Evolutionary conservation across 64 coral and sea anemone genomes (phyloP), one percentile per base, ranked within the genome.

Genomic region (Astreopora myriophthalma): DNA sequence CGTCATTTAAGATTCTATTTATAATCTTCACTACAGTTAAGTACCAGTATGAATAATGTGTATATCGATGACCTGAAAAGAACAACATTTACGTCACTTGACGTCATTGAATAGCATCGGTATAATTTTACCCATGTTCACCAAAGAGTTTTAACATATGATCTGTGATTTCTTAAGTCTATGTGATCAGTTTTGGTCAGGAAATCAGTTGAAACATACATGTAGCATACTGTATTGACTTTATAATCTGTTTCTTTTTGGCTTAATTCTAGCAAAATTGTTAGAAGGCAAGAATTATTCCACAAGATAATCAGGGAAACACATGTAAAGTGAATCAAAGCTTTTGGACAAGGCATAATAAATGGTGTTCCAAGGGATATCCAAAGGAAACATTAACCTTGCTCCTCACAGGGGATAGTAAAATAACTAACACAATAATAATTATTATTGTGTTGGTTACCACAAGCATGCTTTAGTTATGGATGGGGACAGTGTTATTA

Each of bases 81-180:
- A n/a, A 38, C 34, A 65, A 22, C 25, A 36, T 83, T 83, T 83
- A n/a, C 79, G 79, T 83, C 79, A 83, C 30, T 80, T 57, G 48
- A 60, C 12, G 48, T 49, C 4, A 34, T 8, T 73, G 16, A 37
- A 73, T 73, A 3, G 29, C 37, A 37, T 1, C 3, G 1, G 70
- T 14, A 22, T 79, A 79, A 79, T 32, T 79, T 57, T 79, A 79
- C 10, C 26, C 16, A 38, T 6, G 2, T 36, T 35, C 70, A 38
- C 70, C 3, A 17, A 73, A 37, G 20, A 35, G 19, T 19, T 37
- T 38, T 22, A 6, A 37, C 17, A 22, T 19, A 22, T 1, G 8
- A 66, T 66, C 22, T 66, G 1, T 2, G 9, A 27, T 66, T 23
- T 7, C 62, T 66, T 28, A n/a, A n/a, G n/a, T n/a, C n/a, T n/a